Conservation (phyloP, 2,113 vertebrate species). For the Lepus timidus region DNA sequence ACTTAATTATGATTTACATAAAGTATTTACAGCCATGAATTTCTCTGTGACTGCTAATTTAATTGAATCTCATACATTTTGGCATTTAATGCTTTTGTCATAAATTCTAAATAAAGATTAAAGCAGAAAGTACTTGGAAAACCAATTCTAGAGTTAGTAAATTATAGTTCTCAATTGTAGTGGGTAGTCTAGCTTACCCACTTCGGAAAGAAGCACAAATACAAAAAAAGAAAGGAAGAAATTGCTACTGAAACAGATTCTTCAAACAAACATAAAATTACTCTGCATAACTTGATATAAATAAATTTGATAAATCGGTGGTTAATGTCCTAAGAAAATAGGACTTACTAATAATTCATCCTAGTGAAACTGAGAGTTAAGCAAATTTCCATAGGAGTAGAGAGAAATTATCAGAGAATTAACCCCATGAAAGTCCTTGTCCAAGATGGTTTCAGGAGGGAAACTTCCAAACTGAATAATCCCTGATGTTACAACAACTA, state of each 20-base stretch:
- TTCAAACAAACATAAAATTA: background rate
- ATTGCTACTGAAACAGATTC: background rate
- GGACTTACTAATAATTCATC: background rate
- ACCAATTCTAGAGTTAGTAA: slow-evolving; percentile 42
- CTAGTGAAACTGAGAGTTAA: background rate
- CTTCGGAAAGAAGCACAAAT: slow-evolving; percentile 19
- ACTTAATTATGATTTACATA: slow-evolving; percentile 14
- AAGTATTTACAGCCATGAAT: slow-evolving; percentile 30
- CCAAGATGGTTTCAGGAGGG: background rate
- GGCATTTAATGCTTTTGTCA: background rate
- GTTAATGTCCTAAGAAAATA: slow-evolving; percentile 7
- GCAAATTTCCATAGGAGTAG: background rate
- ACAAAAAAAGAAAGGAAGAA: background rate
- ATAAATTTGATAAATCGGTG: slow-evolving; percentile 22
- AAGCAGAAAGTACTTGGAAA: slow-evolving; percentile 46
- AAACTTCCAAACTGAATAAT: background rate
- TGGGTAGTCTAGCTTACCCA: background rate
- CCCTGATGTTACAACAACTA: background rate
- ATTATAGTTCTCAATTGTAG: background rate
- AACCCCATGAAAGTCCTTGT: background rate
- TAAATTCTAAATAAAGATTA: slow-evolving; percentile 43
- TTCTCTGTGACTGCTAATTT: background rate
- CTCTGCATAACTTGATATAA: background rate
- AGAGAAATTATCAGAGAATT: background rate
- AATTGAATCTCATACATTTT: slow-evolving; percentile 1